Conservation (phyloP, 2,113 vertebrate species). For the Paradoxurus hermaphroditus region DNA sequence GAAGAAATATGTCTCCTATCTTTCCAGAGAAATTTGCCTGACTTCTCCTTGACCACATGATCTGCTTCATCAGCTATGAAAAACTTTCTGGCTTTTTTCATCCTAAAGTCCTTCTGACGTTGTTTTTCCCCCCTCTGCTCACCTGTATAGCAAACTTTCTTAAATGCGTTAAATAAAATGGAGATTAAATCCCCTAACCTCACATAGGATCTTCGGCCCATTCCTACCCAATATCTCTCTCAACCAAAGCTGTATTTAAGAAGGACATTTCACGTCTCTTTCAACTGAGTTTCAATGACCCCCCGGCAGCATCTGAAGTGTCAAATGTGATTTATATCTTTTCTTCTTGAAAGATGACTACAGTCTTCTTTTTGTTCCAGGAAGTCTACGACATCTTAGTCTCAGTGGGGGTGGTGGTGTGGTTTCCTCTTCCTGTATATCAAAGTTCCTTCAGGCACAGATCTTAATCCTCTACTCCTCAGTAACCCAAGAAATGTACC, state of each 20-base stretch:
- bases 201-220: not conserved
- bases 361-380: not conserved
- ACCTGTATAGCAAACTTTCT: not conserved
- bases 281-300: not conserved
- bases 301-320: not conserved
- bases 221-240: not conserved
- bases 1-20: not conserved
- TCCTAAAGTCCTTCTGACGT: not conserved
- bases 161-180: not conserved
- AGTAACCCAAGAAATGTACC: not conserved
- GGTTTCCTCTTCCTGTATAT: not conserved
- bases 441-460: not conserved
- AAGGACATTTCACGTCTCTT: not conserved
- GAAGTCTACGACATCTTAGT: not conserved
- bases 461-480: not conserved
- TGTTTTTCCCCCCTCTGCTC: not conserved
- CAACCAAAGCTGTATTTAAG: not conserved
- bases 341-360: not conserved
- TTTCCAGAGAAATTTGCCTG: not conserved
- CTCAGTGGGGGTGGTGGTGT: fast-evolving
- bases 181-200: not conserved
- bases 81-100: not conserved
- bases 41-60: not conserved
- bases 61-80: not conserved
- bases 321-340: not conserved